Base-by-base conservation (phyloP, 2,888 invertebrate species). In the Dastarcus helophoroides region DNA sequence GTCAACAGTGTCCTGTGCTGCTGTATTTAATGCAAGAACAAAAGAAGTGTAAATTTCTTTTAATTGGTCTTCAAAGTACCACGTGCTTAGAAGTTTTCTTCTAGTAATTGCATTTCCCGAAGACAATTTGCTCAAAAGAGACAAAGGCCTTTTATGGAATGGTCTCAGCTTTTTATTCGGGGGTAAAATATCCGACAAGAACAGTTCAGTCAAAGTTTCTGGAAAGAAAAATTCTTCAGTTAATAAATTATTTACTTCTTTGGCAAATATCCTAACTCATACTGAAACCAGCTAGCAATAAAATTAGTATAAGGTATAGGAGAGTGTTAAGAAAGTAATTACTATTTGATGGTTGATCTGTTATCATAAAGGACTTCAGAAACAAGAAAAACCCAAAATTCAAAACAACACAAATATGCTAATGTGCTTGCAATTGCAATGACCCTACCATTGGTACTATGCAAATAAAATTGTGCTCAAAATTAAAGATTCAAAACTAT, bases 21-120 rank as follows among this genome's bases (percentile, higher is more conserved):
- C 74, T 26, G 67, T 70, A 50, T 80, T 78, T 24, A 91, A 48
- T 0, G 79, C 71, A 29, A 73, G 67, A 5, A 90, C 68, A 53
- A 83, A 90, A 2, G 65, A 66, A 43, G 65, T 45, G 37, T 64
- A 68, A n/a, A 54, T 63, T 40, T 80, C 76, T 55, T 88, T 89
- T 2, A 97, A 59, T 48, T 85, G 79, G 51, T 83, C 82, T 56
- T 97, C 97, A 60, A 80, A 95, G 50, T 79, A 76, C 93, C 94
- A 97, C 32, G 74, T 60, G 6, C 79, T 72, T 9, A 84, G 67
- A 37, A 79, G 63, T 41, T 73, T 76, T 31, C 76, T 68, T 26
- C 73, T 63, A 1, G 72, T 67, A 14, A 75, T 69, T 43, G 76
- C 78, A 43, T 77, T 79, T 1, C 74, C 69, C 0, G 75, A 70